Conservation (phyloP, 2,888 invertebrate genomes). For the Drosophila mimica region DNA sequence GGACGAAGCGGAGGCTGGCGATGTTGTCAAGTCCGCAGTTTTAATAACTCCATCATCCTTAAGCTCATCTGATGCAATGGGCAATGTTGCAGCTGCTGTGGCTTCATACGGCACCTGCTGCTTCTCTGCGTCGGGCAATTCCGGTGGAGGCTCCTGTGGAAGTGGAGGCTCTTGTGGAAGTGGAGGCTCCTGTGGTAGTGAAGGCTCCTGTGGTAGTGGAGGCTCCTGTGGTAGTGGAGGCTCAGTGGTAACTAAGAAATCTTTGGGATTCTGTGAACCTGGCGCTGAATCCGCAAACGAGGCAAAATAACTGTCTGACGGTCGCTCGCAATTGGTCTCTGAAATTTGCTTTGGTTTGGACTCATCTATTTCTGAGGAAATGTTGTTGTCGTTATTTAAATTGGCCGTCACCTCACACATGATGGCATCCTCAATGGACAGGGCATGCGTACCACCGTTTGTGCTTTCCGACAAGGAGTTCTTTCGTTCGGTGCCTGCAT, state of each 20-base stretch:
- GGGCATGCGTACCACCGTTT: constrained; percentile 17
- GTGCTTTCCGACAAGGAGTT: constrained; percentile 50
- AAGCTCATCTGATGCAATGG: constrained; percentile 9
- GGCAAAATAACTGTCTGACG: constrained; percentile 24
- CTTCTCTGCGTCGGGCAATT: constrained; percentile 6
- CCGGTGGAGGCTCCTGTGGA: constrained; percentile 15
- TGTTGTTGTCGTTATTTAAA: constrained; percentile 39
- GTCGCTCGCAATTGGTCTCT: constrained; percentile 6
- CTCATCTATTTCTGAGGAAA: constrained; percentile 31
- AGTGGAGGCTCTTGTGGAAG: neutral
- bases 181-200: neutral
- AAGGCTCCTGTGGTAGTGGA: constrained; percentile 11
- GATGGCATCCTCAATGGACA: constrained; percentile 68
- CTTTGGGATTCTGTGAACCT: constrained; percentile 15
- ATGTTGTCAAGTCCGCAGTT: constrained; percentile 38
- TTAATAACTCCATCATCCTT: constrained; percentile 45
- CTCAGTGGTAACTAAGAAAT: neutral
- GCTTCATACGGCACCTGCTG: neutral
- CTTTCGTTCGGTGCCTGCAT: constrained; percentile 78
- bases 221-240: constrained; percentile 7
- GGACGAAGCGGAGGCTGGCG: constrained; percentile 66
- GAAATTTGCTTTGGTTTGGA: constrained; percentile 3
- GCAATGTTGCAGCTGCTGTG: neutral
- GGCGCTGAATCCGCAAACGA: constrained; percentile 21
- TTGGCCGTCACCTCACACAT: constrained; percentile 67